phyloP scores from a whole-genome alignment of 2,113 vertebrate species.

The Osmerus eperlanus region DNA sequence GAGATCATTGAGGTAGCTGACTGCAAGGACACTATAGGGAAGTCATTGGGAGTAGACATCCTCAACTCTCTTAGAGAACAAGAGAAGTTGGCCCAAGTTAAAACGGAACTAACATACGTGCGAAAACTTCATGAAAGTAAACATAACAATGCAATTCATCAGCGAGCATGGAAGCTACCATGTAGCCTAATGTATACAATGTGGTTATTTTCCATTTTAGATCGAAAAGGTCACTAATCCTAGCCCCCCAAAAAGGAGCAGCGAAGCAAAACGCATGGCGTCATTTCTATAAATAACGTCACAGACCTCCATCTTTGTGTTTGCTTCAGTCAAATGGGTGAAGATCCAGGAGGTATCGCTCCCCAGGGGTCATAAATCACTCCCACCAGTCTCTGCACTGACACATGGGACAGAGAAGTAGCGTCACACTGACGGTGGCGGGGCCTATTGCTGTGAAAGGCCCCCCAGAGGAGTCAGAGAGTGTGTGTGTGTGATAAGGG shows the following conservation, averaged over 20 bases:
- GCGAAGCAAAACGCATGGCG: no score
- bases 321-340: conserved; percentile 11
- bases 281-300: not conserved
- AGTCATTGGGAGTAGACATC: conserved; percentile 29
- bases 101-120: no score
- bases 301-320: not conserved
- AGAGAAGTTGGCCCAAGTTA: no score
- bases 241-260: no score
- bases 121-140: no score
- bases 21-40: conserved; percentile 49
- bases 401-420: conserved; percentile 40
- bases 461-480: conserved; percentile 14
- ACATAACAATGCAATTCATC: no score
- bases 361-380: conserved; percentile 51
- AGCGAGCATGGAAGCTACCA: not conserved
- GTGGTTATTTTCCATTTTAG: no score
- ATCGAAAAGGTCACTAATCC: no score
- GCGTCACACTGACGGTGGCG: conserved; percentile 50
- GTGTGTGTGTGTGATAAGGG: conserved; percentile 66
- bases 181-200: not conserved
- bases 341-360: conserved; percentile 24
- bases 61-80: no score
- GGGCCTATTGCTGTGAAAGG: conserved; percentile 21
- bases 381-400: conserved; percentile 36
- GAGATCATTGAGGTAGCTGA: conserved; percentile 48